phyloP scores from a whole-genome alignment of 2,888 invertebrate genomes.

The Euproctis similis region DNA sequence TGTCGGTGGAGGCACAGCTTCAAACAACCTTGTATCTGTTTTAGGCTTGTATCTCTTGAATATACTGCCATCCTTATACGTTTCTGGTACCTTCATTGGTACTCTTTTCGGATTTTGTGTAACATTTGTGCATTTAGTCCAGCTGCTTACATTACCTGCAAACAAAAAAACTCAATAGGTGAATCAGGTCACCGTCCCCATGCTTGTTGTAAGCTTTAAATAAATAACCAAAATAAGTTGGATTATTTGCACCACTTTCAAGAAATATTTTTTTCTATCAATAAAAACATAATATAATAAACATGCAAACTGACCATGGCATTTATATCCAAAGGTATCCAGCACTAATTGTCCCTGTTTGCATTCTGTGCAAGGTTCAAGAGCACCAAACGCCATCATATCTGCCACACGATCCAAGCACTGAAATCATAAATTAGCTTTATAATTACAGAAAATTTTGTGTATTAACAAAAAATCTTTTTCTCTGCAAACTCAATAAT shows the following conservation, averaged over 20 bases:
- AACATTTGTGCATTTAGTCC: slow-evolving; percentile 89
- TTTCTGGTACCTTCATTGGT: slow-evolving; percentile 80
- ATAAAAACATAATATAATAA: neutral
- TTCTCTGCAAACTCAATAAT: no score
- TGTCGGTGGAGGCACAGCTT: slow-evolving; percentile 38
- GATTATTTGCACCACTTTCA: no score
- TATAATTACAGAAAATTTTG: no score
- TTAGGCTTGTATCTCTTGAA: slow-evolving; percentile 79
- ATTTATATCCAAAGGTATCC: slow-evolving; percentile 86
- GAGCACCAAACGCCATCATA: slow-evolving; percentile 90
- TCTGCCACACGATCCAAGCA: slow-evolving; percentile 87
- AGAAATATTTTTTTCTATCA: no score
- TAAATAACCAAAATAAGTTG: no score
- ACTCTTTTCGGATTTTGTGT: slow-evolving; percentile 83
- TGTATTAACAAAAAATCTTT: no score
- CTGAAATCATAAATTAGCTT: no score
- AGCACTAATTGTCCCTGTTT: slow-evolving; percentile 82
- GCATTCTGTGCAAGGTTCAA: slow-evolving; percentile 87
- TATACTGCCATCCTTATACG: slow-evolving; percentile 72
- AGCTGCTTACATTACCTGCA: slow-evolving; percentile 86
- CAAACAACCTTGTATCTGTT: slow-evolving; percentile 74
- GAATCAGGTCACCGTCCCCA: no score
- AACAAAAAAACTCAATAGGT: no score
- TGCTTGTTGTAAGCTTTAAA: no score
- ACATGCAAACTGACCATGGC: slow-evolving; percentile 77